Percentiles rank a stretch among this genome's conserved stretches.
Evolutionary conservation across 2,113 vertebrate species (phyloP).

Genomic region (Pollimyrus isidori): DNA sequence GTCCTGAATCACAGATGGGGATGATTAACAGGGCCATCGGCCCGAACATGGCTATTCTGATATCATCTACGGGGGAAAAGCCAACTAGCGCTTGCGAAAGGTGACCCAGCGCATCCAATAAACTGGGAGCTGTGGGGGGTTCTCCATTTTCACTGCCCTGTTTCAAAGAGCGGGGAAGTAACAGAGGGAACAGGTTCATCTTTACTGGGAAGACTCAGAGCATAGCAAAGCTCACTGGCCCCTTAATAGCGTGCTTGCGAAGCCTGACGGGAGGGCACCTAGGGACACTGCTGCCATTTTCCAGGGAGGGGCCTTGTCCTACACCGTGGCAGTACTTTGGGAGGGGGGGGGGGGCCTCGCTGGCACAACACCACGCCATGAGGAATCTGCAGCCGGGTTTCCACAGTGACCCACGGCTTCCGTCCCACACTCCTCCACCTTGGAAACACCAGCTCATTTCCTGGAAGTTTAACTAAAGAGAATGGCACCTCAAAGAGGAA

Average conservation of each 20-base stretch:
- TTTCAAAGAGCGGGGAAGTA: background rate
- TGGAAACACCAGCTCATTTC: background rate
- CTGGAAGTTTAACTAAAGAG: background rate
- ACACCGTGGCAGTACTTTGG: background rate
- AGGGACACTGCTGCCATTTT: background rate
- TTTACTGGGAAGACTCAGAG: background rate
- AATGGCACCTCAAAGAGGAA: slow-evolving; percentile 9
- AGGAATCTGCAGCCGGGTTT: background rate
- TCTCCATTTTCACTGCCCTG: no score
- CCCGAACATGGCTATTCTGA: background rate
- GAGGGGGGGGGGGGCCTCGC: background rate
- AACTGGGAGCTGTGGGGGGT: background rate
- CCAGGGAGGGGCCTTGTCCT: background rate
- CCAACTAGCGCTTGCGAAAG: background rate
- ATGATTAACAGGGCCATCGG: background rate
- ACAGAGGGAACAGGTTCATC: background rate
- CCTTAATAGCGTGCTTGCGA: background rate
- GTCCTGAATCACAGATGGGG: background rate
- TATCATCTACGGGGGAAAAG: background rate
- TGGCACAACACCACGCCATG: background rate
- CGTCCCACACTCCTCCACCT: background rate
- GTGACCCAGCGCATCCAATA: background rate
- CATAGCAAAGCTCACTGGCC: background rate
- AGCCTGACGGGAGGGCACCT: background rate
- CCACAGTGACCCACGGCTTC: background rate